phyloP scores from a whole-genome alignment of 2,888 invertebrate species.

The Homarus gammarus region DNA sequence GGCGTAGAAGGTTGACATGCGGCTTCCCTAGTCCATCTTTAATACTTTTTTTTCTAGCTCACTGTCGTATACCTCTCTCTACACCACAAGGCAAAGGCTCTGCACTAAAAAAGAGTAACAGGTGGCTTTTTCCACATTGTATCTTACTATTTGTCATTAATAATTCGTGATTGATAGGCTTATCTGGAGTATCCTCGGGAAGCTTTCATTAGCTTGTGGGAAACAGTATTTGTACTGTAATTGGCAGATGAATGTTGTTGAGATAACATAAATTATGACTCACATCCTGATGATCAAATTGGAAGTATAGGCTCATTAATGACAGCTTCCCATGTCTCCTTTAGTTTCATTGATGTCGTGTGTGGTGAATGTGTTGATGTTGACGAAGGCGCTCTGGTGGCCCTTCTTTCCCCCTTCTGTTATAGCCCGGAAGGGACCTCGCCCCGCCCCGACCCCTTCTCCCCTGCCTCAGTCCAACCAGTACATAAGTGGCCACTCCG shows the following conservation, averaged over 20 bases:
- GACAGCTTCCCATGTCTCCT: neutral
- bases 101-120: constrained; percentile 25
- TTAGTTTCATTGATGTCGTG: constrained; percentile 52
- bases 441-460: constrained; percentile 68
- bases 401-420: constrained; percentile 50
- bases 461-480: constrained; percentile 78
- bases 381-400: constrained; percentile 53
- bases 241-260: neutral
- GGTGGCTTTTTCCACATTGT: constrained; percentile 43
- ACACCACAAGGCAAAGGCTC: constrained; percentile 25
- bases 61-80: constrained; percentile 32
- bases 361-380: constrained; percentile 62
- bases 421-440: constrained; percentile 75
- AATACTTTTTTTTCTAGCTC: neutral
- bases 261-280: too few relatives aligned
- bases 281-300: too few relatives aligned
- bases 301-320: neutral
- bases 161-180: constrained; percentile 36
- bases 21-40: neutral
- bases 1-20: constrained; percentile 20
- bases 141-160: constrained; percentile 23
- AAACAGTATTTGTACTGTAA: neutral
- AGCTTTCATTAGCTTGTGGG: neutral
- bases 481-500: constrained; percentile 91
- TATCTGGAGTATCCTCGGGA: constrained; percentile 10